A percentile compares a stretch with the other conserved stretches of the same genome.
phyloP scores from a whole-genome alignment of 2,113 vertebrate species.

The Callopanchax toddi region DNA sequence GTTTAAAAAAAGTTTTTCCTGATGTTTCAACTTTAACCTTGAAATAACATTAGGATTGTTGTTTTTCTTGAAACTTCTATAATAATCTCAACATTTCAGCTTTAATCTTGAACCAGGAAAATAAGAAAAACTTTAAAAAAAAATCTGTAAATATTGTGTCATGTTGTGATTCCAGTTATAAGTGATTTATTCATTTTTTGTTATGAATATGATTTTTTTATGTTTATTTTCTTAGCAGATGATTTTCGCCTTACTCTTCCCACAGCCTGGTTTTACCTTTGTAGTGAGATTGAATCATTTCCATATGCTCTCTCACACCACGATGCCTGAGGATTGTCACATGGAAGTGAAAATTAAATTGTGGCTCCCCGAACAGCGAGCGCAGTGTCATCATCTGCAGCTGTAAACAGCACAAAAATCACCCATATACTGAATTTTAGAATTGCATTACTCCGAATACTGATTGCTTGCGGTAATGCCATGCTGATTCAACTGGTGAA shows the following conservation, averaged over 20 bases:
- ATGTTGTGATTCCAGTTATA: too few species aligned
- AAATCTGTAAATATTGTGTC: too few species aligned
- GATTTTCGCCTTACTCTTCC: not conserved
- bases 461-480: constrained; percentile 16
- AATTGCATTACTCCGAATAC: constrained; percentile 11
- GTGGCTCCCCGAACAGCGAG: constrained; percentile 66
- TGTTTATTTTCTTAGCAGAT: too few species aligned
- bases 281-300: constrained; percentile 29
- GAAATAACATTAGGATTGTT: too few species aligned
- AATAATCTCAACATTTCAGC: too few species aligned
- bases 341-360: constrained; percentile 78
- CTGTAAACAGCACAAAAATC: constrained; percentile 30
- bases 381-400: constrained; percentile 31
- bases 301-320: constrained; percentile 27
- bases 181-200: too few species aligned
- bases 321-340: constrained; percentile 57
- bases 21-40: too few species aligned
- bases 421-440: constrained; percentile 22
- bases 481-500: constrained; percentile 31
- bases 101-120: too few species aligned
- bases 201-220: too few species aligned
- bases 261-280: constrained; percentile 17
- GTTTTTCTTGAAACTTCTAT: too few species aligned
- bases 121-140: too few species aligned
- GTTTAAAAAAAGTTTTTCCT: too few species aligned